Evolutionary conservation across 1,140 invertebrate genomes (phyloP).

Genomic region (Pararge aegeria): DNA sequence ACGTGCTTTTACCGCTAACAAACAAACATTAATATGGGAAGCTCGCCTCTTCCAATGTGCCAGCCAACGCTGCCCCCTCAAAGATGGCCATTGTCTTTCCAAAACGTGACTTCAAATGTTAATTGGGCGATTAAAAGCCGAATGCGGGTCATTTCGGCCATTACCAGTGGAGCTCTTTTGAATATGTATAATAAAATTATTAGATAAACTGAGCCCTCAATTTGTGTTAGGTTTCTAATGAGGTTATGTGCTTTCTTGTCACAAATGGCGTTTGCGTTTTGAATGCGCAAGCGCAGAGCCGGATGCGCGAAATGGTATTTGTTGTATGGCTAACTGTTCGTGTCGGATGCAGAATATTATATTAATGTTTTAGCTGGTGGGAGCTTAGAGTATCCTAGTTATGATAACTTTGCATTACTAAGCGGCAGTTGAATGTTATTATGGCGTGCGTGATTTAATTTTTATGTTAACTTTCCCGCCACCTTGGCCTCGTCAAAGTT

Average conservation of each 20-base stretch:
- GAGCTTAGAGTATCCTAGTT: constrained; percentile 4
- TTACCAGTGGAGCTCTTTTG: constrained; percentile 74
- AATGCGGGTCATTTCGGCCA: constrained; percentile 78
- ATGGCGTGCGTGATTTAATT: constrained; percentile 1
- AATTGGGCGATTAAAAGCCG: constrained; percentile 77
- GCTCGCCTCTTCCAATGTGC: constrained; percentile 69
- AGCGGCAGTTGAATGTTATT: not conserved
- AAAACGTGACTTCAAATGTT: constrained; percentile 78
- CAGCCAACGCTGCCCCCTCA: constrained; percentile 51
- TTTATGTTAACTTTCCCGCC: too few species aligned
- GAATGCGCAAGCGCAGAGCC: constrained; percentile 71
- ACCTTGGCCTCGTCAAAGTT: not conserved
- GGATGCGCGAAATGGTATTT: constrained; percentile 75
- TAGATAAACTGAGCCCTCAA: constrained; percentile 73
- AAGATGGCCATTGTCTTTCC: constrained; percentile 77
- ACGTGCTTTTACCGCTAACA: constrained; percentile 76
- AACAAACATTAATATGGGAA: constrained; percentile 79
- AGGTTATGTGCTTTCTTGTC: constrained; percentile 78
- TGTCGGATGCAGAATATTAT: constrained; percentile 50
- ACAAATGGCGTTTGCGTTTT: constrained; percentile 60
- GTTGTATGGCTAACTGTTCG: constrained; percentile 60
- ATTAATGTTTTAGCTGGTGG: constrained; percentile 3
- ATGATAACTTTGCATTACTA: constrained; percentile 4
- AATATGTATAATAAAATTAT: constrained; percentile 80
- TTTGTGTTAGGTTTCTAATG: constrained; percentile 77